Percentiles rank a stretch among this genome's conserved stretches.
Evolutionary conservation across 2,113 vertebrate species (phyloP).

Genomic region (Peromyscus polionotus): DNA sequence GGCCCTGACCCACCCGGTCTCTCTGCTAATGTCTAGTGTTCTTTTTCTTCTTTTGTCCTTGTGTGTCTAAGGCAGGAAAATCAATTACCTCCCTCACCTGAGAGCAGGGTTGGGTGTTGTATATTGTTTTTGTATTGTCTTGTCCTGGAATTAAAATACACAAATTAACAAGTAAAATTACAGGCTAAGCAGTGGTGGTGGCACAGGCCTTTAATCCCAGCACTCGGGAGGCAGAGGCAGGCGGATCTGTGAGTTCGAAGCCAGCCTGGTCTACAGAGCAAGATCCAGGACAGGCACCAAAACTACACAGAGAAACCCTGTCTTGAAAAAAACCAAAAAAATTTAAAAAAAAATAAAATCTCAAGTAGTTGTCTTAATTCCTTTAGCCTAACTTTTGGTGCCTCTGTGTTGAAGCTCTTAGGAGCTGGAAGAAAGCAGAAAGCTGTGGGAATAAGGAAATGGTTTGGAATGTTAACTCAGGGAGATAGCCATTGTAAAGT

Average conservation of each 20-base stretch:
- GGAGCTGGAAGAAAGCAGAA: not conserved
- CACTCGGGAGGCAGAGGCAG: no score
- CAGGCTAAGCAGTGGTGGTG: no score
- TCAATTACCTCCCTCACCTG: not conserved
- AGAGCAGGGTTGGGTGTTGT: conserved; percentile 67
- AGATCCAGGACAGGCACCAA: no score
- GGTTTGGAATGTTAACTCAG: not conserved
- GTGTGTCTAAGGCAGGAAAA: conserved; percentile 18
- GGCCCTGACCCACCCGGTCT: not conserved
- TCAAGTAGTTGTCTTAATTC: not conserved
- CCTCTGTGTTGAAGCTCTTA: not conserved
- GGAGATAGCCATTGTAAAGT: not conserved
- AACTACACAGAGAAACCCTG: no score
- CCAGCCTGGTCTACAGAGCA: no score
- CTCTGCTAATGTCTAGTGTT: conserved; percentile 45
- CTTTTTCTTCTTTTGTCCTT: conserved; percentile 11
- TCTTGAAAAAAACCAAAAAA: no score
- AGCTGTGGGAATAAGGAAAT: not conserved
- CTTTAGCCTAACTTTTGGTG: not conserved
- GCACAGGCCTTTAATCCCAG: no score
- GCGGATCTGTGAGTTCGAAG: no score
- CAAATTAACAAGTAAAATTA: conserved; percentile 71
- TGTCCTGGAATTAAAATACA: conserved; percentile 80
- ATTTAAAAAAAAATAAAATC: not conserved
- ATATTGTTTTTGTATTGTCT: conserved; percentile 71